These are phyloP conservation scores for Sinopyrophorus schimmeli DNA, from an alignment of 2,888 invertebrate species.

Conservation along the genomic window DNA sequence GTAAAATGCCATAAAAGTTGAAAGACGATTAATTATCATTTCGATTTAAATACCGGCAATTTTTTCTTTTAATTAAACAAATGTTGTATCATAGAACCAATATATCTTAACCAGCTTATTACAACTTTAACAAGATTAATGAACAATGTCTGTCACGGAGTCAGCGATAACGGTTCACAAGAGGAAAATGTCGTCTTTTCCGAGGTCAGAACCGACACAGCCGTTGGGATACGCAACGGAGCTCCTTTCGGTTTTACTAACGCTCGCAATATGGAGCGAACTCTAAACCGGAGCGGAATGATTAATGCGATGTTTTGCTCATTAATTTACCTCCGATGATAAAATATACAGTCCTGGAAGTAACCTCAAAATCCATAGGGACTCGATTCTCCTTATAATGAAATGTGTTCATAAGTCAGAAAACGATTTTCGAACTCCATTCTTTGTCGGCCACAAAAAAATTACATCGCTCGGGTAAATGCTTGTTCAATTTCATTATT, in stretches of 20 bases:
- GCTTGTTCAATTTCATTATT: too few relatives aligned
- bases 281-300: conserved; percentile 24
- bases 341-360: conserved; percentile 22
- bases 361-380: conserved; percentile 21
- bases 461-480: too few relatives aligned
- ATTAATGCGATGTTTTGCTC: conserved; percentile 30
- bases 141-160: conserved; percentile 25
- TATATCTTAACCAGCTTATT: conserved; percentile 22
- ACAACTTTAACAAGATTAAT: conserved; percentile 30
- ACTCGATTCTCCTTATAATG: conserved; percentile 19
- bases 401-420: conserved; percentile 12
- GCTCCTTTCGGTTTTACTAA: conserved; percentile 25
- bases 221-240: conserved; percentile 19
- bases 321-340: conserved; percentile 27
- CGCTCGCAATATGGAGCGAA: conserved; percentile 24
- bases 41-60: too few relatives aligned
- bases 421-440: too few relatives aligned
- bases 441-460: too few relatives aligned
- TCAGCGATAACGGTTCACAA: conserved; percentile 26
- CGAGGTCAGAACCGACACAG: conserved; percentile 24
- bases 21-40: too few relatives aligned
- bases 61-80: conserved; percentile 10
- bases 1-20: too few relatives aligned
- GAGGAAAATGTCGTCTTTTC: conserved; percentile 28
- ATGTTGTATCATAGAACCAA: conserved; percentile 18